These are phyloP conservation scores for Radopholus similis DNA, from an alignment of 1,140 invertebrate species.

Conservation along the genomic window DNA sequence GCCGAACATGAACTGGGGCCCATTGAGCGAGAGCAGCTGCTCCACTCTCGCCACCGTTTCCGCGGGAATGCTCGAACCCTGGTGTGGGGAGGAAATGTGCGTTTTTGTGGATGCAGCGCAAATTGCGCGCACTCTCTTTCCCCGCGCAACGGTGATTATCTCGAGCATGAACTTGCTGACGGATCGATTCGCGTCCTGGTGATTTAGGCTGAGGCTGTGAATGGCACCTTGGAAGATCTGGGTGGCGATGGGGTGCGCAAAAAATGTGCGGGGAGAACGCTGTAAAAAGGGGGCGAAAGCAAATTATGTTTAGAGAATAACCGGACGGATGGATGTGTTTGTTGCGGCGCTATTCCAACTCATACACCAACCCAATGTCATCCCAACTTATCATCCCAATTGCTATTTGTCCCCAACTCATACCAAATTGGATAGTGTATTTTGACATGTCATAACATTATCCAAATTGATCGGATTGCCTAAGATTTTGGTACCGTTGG, in stretches of 20 bases:
- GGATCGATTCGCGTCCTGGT: constrained; percentile 79
- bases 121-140: constrained; percentile 2
- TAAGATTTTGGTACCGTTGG: too few relatives aligned
- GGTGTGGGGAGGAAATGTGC: not conserved
- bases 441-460: too few relatives aligned
- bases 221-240: constrained; percentile 78
- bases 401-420: too few relatives aligned
- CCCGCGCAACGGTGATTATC: constrained; percentile 27
- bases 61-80: not conserved
- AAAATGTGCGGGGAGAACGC: constrained; percentile 74
- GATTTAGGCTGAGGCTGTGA: constrained; percentile 77
- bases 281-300: constrained; percentile 68
- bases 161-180: constrained; percentile 40
- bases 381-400: too few relatives aligned
- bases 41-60: not conserved
- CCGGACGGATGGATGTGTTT: too few relatives aligned
- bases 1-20: constrained; percentile 18
- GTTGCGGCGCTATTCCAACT: too few relatives aligned
- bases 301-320: not conserved
- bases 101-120: constrained; percentile 9
- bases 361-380: too few relatives aligned
- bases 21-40: constrained; percentile 21
- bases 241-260: constrained; percentile 71
- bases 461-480: too few relatives aligned
- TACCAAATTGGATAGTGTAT: too few relatives aligned